Evolutionary conservation across 2,888 invertebrate genomes (phyloP), one percentile per base, ranked within the genome.

Genomic region (Spilosoma lubricipeda): DNA sequence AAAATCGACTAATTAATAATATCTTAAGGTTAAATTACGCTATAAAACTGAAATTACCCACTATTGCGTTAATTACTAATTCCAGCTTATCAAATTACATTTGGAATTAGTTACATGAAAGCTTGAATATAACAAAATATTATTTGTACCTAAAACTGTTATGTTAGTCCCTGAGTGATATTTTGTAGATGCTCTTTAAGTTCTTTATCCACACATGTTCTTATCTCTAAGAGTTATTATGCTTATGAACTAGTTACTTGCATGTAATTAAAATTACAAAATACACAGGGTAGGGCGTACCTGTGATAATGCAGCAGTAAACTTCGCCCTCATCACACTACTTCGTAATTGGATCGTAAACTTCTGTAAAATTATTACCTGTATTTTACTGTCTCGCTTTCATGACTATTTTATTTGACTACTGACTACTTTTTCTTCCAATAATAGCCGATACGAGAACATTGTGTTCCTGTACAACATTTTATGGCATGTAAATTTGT

Each of bases 301-400:
- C 82, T 77, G 73, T 85, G 85, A 87, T 89, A 86, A 84, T 76
- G 70, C 83, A 79, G 89, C 85, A 85, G 88, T 91, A 91, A 91
- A 90, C 81, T 84, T 79, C 82, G 82, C 84, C 86, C 86, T 88
- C 87, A 89, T 90, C 89, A 90, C 90, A 92, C 91, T 88, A 90
- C 88, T 88, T 86, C 86, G 88, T 91, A 90, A 92, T 91, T 91
- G 90, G 88, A 87, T 82, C 87, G 84, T 90, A 90, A 91, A 90
- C 85, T 83, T 87, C 87, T 87, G 85, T 89, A 87, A 89, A 88
- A 88, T 88, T 85, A 88, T 86, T 89, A 87, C 86, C 86, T 84
- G 82, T 76, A 83, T 86, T 89, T 88, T 88, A 88, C 83, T 85
- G 84, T 81, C 81, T 78, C 79, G 74, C 84, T 88, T 85, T 90